Evolutionary conservation across 2,888 invertebrate genomes (phyloP), one percentile per base, ranked within the genome.

Genomic region (Linnaemya tessellans): DNA sequence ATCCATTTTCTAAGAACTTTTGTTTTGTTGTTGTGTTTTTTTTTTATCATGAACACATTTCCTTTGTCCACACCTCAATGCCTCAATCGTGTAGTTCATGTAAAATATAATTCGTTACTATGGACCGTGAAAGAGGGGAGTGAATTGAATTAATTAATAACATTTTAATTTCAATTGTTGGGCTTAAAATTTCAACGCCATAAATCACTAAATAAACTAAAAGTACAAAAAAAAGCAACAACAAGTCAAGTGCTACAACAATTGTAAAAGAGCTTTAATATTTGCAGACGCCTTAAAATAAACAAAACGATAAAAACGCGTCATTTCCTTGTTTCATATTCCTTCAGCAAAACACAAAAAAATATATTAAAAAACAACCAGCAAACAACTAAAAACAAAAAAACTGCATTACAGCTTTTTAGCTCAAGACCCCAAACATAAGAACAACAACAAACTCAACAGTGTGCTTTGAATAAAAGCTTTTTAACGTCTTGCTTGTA

Each of bases 281-380:
- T 80, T 67, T 49, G 58, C 70, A 84, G 64, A 80, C 74, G 49
- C n/a, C 22, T 64, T 49, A 38, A 41, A 49, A 49, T 1, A 70
- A 64, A 25, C 15, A 38, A 56, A 54, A 41, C 51, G 20, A 73
- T 46, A 58, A 58, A 58, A 43, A 51, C 49, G 62, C 74, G 46
- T 81, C 68, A 78, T 64, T 82, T 82, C 78, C 84, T 84, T 80
- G 20, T 78, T 74, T 51, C n/a, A 9, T 46, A 20, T 82, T 81
- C 41, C 70, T 84, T 49, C 1, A 2, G 5, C 5, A 30, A 30
- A 30, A 3, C 30, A 30, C 5, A 30, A 30, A 30, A 3, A 30
- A 64, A 60, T 49, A n/a, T n/a, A n/a, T n/a, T n/a, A 13, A 0
- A 38, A 20, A 64, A 51, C n/a, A 15, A 41, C 38, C 15, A 35